phyloP scores from a whole-genome alignment of 64 coral and sea anemone species.

The Pocillopora verrucosa region DNA sequence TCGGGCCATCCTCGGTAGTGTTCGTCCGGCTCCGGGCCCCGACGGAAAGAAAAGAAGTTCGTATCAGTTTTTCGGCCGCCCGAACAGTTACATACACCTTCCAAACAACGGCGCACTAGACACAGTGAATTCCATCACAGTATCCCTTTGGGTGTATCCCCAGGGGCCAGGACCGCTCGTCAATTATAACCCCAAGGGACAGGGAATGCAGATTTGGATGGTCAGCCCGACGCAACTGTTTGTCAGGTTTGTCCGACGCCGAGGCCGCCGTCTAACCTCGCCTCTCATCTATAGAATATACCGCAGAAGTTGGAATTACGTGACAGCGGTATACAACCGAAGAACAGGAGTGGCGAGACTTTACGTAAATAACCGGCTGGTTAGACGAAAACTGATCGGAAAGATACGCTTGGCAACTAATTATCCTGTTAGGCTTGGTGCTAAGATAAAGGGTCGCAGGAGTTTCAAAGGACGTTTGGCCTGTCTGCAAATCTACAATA shows the following conservation, averaged over 20 bases:
- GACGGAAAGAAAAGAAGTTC: constrained; percentile 65
- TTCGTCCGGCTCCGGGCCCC: constrained; percentile 69
- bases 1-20: constrained; percentile 39
- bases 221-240: constrained; percentile 30
- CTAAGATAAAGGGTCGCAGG: constrained; percentile 21
- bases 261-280: constrained; percentile 7
- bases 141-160: constrained; percentile 71
- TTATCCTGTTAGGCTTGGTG: constrained; percentile 67
- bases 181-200: constrained; percentile 53
- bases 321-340: constrained; percentile 58
- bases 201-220: constrained; percentile 81
- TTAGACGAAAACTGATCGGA: constrained; percentile 29
- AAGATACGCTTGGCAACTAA: constrained; percentile 71
- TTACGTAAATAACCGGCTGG: constrained; percentile 66
- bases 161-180: constrained; percentile 58
- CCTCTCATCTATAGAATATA: constrained; percentile 39
- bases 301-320: constrained; percentile 62
- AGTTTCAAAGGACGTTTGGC: constrained; percentile 76
- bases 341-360: constrained; percentile 61
- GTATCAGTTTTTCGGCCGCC: constrained; percentile 78
- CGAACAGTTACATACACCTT: constrained; percentile 73
- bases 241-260: constrained; percentile 55
- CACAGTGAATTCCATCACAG: constrained; percentile 79
- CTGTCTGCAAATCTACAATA: constrained; percentile 84
- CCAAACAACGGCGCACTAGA: constrained; percentile 71